Percentiles rank a stretch among this genome's conserved stretches.
Conservation (phyloP, 2,888 invertebrate species). For the Tetropium fuscum region DNA sequence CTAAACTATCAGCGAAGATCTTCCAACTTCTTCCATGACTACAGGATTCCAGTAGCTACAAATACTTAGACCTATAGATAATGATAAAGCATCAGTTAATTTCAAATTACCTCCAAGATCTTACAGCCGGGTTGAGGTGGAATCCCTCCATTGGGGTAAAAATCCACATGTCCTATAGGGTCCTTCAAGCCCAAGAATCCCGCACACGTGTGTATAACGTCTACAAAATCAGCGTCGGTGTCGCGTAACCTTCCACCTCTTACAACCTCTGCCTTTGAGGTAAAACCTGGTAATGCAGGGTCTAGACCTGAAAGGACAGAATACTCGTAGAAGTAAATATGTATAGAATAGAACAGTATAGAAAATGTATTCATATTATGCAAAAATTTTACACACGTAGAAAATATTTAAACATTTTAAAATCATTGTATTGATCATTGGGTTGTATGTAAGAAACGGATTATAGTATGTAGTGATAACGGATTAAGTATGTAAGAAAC, state of each 20-base stretch:
- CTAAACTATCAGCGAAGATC: slow-evolving; percentile 76
- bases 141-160: slow-evolving; percentile 79
- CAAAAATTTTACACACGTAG: too few species aligned
- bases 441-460: too few species aligned
- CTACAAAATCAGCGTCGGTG: slow-evolving; percentile 80
- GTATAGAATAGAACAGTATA: too few species aligned
- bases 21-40: slow-evolving; percentile 76
- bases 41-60: slow-evolving; percentile 71
- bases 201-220: slow-evolving; percentile 80
- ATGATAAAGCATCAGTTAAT: too few species aligned
- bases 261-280: slow-evolving; percentile 59
- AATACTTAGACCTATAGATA: slow-evolving; percentile 38
- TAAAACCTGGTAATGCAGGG: slow-evolving; percentile 77
- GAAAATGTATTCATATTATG: too few species aligned
- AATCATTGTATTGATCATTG: too few species aligned
- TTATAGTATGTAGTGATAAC: too few species aligned
- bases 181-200: slow-evolving; percentile 73
- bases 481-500: too few species aligned
- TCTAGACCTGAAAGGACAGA: slow-evolving; percentile 68
- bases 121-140: slow-evolving; percentile 78
- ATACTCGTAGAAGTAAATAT: too few species aligned
- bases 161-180: slow-evolving; percentile 78
- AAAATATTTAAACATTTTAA: too few species aligned
- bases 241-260: slow-evolving; percentile 70
- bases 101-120: slow-evolving; percentile 41